Base-by-base conservation (phyloP, 2,888 invertebrate species). In the Heliconius hortense region DNA sequence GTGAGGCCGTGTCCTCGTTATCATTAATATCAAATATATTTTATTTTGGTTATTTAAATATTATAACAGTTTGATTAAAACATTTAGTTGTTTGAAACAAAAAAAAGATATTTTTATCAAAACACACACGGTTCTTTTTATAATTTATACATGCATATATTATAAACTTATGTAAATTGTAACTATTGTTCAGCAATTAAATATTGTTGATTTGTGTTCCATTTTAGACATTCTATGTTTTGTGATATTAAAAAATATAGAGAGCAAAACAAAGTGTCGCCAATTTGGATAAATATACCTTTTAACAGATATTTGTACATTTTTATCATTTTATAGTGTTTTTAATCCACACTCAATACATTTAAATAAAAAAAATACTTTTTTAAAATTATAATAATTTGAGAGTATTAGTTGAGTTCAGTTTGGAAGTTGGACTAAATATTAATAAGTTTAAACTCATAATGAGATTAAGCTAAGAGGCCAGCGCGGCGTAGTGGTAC, bases 1-100 rank as follows among this genome's bases (percentile, higher is more conserved):
- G 24, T 0, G 2, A 26, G 28, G 8, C 11, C 21, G 35, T 64
- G 64, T 35, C 13, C n/a, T 64, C 35, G 26, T 13, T 24, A 24
- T 60, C 59, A 24, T 11, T 64, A 10, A 4, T 35, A 63, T 4
- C 64, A n/a, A 31, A 63, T 64, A 35, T 64, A 35, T n/a, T 35
- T 18, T 35, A 35, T 35, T 35, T n/a, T 13, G 59, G 35, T 64
- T 35, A n/a, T 64, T 35, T 64, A n/a, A 64, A 64, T 35, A 21
- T 63, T 63, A 31, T 62, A 62, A 62, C 62, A 62, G 62, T 62
- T 62, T 62, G 26, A 31, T 62, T 62, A 13, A 7, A 28, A 62
- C 7, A 24, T 28, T 18, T 21, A 8, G 4, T 28, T 62, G 2
- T 62, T 43, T 43, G 43, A 43, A 62, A n/a, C 11, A 62, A 63